These are phyloP conservation scores for Pandemis corylana DNA, from an alignment of 2,888 invertebrate species.

Conservation along the genomic window DNA sequence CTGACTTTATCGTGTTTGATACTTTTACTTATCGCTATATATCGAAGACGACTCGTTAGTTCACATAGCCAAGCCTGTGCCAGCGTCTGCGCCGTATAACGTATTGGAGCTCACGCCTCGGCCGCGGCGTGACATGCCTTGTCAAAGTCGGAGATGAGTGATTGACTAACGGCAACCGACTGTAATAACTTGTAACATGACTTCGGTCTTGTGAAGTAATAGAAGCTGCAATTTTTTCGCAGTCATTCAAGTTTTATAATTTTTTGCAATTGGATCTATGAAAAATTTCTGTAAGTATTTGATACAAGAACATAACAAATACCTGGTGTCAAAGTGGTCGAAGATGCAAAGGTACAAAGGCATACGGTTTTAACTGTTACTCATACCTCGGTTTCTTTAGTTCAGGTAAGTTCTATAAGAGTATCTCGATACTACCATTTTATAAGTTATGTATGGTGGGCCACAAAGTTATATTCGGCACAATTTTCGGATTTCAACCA, in stretches of 20 bases:
- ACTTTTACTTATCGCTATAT: neutral
- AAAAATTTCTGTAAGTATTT: neutral
- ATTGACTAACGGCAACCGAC: conserved; percentile 57
- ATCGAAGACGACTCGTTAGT: conserved; percentile 24
- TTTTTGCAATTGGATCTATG: too few species aligned
- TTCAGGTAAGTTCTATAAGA: too few species aligned
- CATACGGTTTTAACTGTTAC: too few species aligned
- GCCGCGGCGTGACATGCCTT: conserved; percentile 52
- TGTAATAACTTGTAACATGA: conserved; percentile 40
- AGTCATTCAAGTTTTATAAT: too few species aligned
- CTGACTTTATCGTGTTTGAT: too few species aligned
- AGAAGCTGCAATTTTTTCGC: neutral
- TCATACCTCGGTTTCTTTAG: too few species aligned
- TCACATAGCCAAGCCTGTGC: conserved; percentile 14
- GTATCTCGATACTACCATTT: too few species aligned
- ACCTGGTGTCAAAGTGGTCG: too few species aligned
- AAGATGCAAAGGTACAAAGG: too few species aligned
- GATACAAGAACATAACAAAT: neutral
- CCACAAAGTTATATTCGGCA: neutral
- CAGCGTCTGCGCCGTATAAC: conserved; percentile 47
- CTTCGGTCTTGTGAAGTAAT: neutral
- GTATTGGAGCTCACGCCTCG: conserved; percentile 57
- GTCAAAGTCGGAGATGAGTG: conserved; percentile 53
- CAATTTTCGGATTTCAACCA: neutral
- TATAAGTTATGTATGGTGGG: too few species aligned